Percentiles rank a stretch among this genome's conserved stretches.
Conservation (phyloP, 2,113 vertebrate species). For the Hirundichthys speculiger region DNA sequence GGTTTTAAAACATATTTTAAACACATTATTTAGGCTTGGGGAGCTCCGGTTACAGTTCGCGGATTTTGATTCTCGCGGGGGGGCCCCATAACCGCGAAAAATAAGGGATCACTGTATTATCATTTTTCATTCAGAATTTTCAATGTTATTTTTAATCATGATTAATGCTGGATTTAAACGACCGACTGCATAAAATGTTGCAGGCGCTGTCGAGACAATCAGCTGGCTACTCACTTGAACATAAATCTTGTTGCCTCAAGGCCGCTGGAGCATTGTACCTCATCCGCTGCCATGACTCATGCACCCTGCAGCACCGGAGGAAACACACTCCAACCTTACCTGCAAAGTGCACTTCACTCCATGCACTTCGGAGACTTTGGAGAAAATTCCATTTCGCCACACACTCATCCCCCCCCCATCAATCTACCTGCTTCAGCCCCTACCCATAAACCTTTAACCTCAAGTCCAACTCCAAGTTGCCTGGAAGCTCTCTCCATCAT, state of each 20-base stretch:
- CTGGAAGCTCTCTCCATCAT: constrained; percentile 48
- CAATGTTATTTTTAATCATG: constrained; percentile 4
- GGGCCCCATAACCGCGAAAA: too few species aligned
- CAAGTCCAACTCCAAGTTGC: constrained; percentile 41
- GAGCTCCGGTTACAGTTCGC: too few species aligned
- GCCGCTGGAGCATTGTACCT: constrained; percentile 40
- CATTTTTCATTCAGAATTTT: too few species aligned
- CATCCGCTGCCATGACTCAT: not conserved
- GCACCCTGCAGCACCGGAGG: constrained; percentile 13
- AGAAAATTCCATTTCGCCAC: constrained; percentile 60
- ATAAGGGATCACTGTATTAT: too few species aligned
- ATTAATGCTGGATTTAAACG: not conserved
- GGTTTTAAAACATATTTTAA: too few species aligned
- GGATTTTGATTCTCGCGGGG: too few species aligned
- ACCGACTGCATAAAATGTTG: not conserved
- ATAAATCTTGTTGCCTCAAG: constrained; percentile 58
- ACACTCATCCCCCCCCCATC: constrained; percentile 58
- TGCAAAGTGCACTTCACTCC: constrained; percentile 34
- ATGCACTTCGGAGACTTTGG: constrained; percentile 43
- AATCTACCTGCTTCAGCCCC: constrained; percentile 56
- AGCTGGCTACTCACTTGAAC: constrained; percentile 25
- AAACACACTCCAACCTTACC: constrained; percentile 44
- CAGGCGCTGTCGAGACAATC: constrained; percentile 26
- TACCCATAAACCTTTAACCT: constrained; percentile 68
- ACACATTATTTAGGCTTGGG: too few species aligned